Evolutionary conservation across 2,113 vertebrate species (phyloP).

Genomic region (Paramisgurnus dabryanus): DNA sequence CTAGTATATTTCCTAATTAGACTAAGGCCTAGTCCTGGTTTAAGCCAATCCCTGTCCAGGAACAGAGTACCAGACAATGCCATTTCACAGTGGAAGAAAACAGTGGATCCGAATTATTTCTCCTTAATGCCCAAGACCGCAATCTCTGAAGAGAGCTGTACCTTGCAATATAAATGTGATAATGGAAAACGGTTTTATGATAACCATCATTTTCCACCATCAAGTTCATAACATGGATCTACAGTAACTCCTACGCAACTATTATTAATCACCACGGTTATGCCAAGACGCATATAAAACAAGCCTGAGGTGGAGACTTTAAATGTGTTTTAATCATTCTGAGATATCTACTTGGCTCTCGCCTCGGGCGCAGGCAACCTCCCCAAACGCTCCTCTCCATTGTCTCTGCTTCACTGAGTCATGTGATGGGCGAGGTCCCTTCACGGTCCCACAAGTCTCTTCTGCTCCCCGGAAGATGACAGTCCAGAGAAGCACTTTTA

Average conservation of each 20-base stretch:
- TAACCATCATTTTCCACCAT: neutral
- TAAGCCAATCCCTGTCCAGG: too few relatives aligned
- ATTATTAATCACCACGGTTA: neutral
- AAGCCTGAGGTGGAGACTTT: conserved; percentile 1
- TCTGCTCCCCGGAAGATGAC: conserved; percentile 76
- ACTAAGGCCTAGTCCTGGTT: too few relatives aligned
- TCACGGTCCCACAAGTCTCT: conserved; percentile 72
- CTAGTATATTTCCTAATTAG: too few relatives aligned
- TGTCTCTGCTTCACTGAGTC: conserved; percentile 77
- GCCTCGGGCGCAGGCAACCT: conserved; percentile 66
- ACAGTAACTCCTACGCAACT: neutral
- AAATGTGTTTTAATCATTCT: conserved; percentile 68
- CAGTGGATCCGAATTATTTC: neutral
- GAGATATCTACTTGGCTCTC: conserved; percentile 59
- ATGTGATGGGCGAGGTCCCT: conserved; percentile 75
- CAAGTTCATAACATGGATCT: conserved; percentile 3
- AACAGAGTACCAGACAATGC: too few relatives aligned
- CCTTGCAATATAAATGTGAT: neutral
- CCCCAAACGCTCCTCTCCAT: conserved; percentile 64
- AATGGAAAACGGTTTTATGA: conserved; percentile 5
- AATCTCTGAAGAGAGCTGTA: neutral
- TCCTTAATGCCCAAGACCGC: neutral
- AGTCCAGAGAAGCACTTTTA: conserved; percentile 76
- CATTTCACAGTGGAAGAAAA: neutral
- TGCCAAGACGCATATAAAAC: neutral